A percentile compares a stretch with the other conserved stretches of the same genome.
Conservation (phyloP, 2,113 vertebrate genomes). For the Toxotes jaculatrix region DNA sequence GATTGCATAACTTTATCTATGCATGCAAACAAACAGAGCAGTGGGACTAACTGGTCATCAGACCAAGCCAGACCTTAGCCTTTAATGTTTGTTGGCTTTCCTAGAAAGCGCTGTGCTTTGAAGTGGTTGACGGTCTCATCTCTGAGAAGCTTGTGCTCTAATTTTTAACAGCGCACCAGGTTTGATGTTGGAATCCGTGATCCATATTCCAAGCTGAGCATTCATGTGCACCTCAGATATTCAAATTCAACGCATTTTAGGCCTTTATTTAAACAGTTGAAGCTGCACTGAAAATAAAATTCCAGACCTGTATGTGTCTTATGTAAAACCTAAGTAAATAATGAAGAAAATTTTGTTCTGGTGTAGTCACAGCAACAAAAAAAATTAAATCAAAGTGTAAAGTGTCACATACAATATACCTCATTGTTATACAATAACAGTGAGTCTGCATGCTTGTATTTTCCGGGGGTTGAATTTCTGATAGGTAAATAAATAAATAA, state of each 20-base stretch:
- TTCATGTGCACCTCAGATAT: conserved; percentile 2
- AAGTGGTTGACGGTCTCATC: conserved; percentile 40
- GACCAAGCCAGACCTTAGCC: conserved; percentile 23
- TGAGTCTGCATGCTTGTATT: too few species aligned
- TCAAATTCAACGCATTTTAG: neutral
- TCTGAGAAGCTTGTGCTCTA: neutral
- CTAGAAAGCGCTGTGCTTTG: conserved; percentile 58
- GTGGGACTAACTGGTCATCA: conserved; percentile 46
- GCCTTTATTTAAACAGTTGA: too few species aligned
- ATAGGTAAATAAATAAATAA: too few species aligned
- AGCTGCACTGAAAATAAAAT: too few species aligned
- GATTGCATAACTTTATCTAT: conserved; percentile 65
- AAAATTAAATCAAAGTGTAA: too few species aligned
- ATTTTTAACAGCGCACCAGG: conserved; percentile 8
- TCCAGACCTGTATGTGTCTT: too few species aligned
- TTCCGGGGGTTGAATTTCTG: too few species aligned
- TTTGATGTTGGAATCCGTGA: conserved; percentile 4
- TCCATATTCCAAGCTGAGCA: neutral
- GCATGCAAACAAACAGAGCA: conserved; percentile 72
- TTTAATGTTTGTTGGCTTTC: conserved; percentile 56
- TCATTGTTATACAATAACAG: too few species aligned
- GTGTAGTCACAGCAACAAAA: too few species aligned
- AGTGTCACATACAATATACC: too few species aligned
- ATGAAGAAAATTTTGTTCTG: too few species aligned
- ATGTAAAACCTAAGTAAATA: too few species aligned